Base-by-base conservation (phyloP, 2,113 vertebrate genomes). In the Struthidea cinerea region DNA sequence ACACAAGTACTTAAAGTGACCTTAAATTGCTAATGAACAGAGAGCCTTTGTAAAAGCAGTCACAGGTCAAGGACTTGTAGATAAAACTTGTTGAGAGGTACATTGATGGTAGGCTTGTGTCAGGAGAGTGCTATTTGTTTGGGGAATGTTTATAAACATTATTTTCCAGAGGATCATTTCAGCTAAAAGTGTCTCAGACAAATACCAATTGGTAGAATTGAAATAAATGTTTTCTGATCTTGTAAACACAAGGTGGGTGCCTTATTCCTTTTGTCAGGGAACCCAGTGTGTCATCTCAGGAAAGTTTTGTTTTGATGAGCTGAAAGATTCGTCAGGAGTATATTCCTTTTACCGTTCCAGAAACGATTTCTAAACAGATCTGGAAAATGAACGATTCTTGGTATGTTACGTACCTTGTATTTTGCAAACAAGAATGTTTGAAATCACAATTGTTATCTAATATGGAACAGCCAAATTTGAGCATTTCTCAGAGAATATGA, bases 31-130 rank as follows among this genome's bases (percentile, higher is more conserved):
- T 98, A 98, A 98, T 96, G 96, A 98, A 98, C 95, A 93, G 84
- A 90, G 82, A 94, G 95, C 96, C 97, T 98, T 98, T 97, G 95
- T 96, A 97, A 96, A 97, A 96, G 89, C 96, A 96, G 96, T 97
- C 97, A 97, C 95, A 95, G 98, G 98, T 98, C 98, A 98, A 98
- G 98, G 98, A 98, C 98, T 97, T 76, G 83, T 91, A 96, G 95
- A 97, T 97, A 95, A 97, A 92, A 96, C 93, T 96, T 96, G 77
- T 93, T 94, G 87, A 94, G 91, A 93, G 52, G 76, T 88, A 79
- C 56, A 20, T 19, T 85, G 94, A 81, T 94, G 89, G 94, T 92
- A 73, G 88, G 70, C 87, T 92, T 89, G 70, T 87, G 91, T 84
- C 82, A 70, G 80, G 68, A 87, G 80, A 90, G 84, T 71, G 87